Evolutionary conservation across 2,888 invertebrate species (phyloP).

Genomic region (Dione juno): DNA sequence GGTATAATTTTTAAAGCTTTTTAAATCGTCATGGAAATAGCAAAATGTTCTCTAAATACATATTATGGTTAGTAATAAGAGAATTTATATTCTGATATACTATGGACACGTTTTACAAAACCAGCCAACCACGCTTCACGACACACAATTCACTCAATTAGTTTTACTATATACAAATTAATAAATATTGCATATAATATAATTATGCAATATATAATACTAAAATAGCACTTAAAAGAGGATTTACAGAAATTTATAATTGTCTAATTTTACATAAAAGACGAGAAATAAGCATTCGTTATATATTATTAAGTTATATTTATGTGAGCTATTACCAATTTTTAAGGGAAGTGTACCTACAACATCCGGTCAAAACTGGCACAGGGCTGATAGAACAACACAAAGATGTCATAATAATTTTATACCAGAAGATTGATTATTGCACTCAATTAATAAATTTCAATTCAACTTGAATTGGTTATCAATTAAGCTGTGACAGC

Average conservation of each 20-base stretch:
- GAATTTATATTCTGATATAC: background rate
- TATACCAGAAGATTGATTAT: slow-evolving; percentile 40
- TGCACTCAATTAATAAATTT: slow-evolving; percentile 42
- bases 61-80: no score
- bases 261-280: no score
- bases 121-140: background rate
- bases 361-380: background rate
- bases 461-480: slow-evolving; percentile 43
- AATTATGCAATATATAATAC: no score
- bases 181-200: no score
- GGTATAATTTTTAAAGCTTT: no score
- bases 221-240: no score
- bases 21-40: background rate
- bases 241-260: no score
- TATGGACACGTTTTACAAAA: background rate
- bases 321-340: background rate
- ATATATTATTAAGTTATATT: no score
- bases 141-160: no score
- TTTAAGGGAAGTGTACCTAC: background rate
- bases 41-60: background rate
- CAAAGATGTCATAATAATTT: slow-evolving; percentile 28
- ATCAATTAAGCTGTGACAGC: slow-evolving; percentile 42
- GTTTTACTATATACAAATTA: no score
- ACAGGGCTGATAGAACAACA: background rate
- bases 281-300: background rate